Conservation (phyloP, 2,113 vertebrate genomes). For the Seriola rivoliana region DNA sequence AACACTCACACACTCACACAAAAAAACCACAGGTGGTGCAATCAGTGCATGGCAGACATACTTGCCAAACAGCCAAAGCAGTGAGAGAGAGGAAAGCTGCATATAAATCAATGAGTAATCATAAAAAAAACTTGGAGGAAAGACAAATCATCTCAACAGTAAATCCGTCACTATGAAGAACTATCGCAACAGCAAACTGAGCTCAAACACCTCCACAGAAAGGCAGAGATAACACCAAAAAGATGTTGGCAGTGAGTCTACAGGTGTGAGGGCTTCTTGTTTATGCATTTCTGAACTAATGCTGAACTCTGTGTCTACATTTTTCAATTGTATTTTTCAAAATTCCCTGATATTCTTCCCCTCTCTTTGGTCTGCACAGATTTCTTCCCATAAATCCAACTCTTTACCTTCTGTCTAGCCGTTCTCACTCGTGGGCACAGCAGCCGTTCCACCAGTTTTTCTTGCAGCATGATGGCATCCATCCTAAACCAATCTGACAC, state of each 20-base stretch:
- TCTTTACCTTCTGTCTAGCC: conserved; percentile 91
- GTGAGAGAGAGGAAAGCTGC: conserved; percentile 15
- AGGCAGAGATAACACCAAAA: not conserved
- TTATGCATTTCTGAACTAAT: not conserved
- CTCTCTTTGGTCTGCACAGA: not conserved
- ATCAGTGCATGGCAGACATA: conserved; percentile 18
- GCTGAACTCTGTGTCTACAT: not conserved
- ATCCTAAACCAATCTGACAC: conserved; percentile 82
- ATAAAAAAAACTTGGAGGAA: not conserved
- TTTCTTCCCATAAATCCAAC: conserved; percentile 1
- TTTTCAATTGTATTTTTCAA: not conserved
- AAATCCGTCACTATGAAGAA: conserved; percentile 19
- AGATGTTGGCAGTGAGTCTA: conserved; percentile 24
- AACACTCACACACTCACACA: conserved; percentile 16
- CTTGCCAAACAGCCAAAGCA: conserved; percentile 18
- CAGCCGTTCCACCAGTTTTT: conserved; percentile 94
- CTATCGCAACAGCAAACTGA: conserved; percentile 2
- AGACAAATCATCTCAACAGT: conserved; percentile 19
- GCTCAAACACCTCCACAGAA: conserved; percentile 12
- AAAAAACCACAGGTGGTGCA: conserved; percentile 12
- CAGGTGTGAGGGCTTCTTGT: not conserved
- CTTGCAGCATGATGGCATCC: conserved; percentile 96
- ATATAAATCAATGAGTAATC: conserved; percentile 19
- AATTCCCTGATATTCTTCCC: not conserved
- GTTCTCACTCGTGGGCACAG: conserved; percentile 93